Base-by-base conservation (phyloP, 2,113 vertebrate genomes). In the Anoura caudifer region DNA sequence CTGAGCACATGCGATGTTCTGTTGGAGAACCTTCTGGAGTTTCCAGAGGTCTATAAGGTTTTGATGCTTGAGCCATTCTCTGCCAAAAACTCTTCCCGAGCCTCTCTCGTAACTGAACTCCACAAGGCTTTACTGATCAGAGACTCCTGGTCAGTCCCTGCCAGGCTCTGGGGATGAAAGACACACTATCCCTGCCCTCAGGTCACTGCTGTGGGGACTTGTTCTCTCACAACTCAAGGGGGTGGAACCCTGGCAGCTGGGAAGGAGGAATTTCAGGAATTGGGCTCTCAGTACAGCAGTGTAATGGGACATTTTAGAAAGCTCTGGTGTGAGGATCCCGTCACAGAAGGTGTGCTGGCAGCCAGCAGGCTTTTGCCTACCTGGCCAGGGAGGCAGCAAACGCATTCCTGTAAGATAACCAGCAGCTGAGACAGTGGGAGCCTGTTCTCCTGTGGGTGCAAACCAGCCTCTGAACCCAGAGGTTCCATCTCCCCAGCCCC, bases 1-100 rank as follows among this genome's bases (percentile, higher is more conserved):
- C 72, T 2, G 17, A 75, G 38, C 24, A 22, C 17, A 50, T 0
- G 0, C 1, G 2, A 36, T 20, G 0, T 10, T 38, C 67, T 54
- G 65, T 19, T 59, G 26, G 15, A 41, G 90, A 69, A 59, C 45
- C 26, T 73, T 26, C 65, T 43, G 28, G 61, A 59, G 38, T 28
- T 28, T 45, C 75, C 7, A 8, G 85, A 56, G 43, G 56, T 36
- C 87, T 7, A 14, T n/a, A 6, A 0, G 1, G 43, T 61, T 72
- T 77, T 0, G 2, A 16, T 61, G 3, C 33, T 75, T 13, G 38
- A 50, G 63, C 5, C 15, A 54, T 22, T 75, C 75, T 82, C 22
- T 52, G 19, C 67, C 31, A 31, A 73, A 41, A 50, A 20, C 17
- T 43, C 73, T 59, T 28, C 67, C 4, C 2, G 5, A n/a, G 45